Base-by-base conservation (phyloP, 2,888 invertebrate genomes). In the Drosophila meridionalis region DNA sequence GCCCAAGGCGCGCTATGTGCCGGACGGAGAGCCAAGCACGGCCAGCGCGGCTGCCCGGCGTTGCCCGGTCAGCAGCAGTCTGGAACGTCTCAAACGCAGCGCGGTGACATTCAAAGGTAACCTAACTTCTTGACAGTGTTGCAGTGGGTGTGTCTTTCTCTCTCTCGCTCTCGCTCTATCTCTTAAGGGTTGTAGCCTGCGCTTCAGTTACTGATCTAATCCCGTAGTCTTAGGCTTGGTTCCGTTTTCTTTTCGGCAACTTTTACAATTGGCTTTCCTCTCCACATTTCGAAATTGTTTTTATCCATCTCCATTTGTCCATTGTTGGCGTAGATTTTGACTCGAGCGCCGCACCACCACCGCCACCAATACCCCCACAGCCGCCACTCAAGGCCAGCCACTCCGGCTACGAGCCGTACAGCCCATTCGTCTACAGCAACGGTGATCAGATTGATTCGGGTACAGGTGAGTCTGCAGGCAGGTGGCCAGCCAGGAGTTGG, bases 1-100 rank as follows among this genome's bases (percentile, higher is more conserved):
- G 58, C 97, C 97, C 36, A 95, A 95, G 80, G 95, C 95, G 87
- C 95, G 97, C 69, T 97, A 97, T 92, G 96, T 96, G 91, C 97
- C 96, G 14, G 91, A 92, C 8, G 91, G 89, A 2, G 89, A 52
- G 50, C 32, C 90, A 4, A 20, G 20, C 20, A 95, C 92, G 5
- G 38, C 32, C 95, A 40, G 95, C 96, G 96, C n/a, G 11, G n/a
- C 59, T 9, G 11, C 42, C 11, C 47, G 43, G 9, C 50, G 59
- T 96, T 96, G 91, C 96, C 96, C 14, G 90, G 91, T 32, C 89
- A 64, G 38, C 40, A 86, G 75, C 40, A 86, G 75, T 26, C 43
- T 86, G 73, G 87, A 82, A 62, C 85, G 82, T 11, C 60, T 76
- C 3, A 89, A 87, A 58, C 91, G 89, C 71, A 76, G 82, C 40